Evolutionary conservation across 2,888 invertebrate species (phyloP).

Genomic region (Gonocerus acuteangulatus): DNA sequence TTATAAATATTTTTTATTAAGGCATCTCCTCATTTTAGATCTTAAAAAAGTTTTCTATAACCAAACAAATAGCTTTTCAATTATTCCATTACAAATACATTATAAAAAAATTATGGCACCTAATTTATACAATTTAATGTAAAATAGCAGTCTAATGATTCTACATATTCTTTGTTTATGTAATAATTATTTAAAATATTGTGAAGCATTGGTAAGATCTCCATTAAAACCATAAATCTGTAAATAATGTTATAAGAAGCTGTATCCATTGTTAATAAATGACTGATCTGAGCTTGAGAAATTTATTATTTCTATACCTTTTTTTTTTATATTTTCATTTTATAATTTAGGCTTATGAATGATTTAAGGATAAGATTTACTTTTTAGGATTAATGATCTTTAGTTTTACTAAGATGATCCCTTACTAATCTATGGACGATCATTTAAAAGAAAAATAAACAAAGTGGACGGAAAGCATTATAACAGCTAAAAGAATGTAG

Average conservation of each 20-base stretch:
- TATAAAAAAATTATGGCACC: slow-evolving; percentile 14
- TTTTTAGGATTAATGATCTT: no score
- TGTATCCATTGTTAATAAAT: background rate
- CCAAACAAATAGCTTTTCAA: slow-evolving; percentile 4
- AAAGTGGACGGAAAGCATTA: slow-evolving; percentile 1
- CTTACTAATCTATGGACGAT: background rate
- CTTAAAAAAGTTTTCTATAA: slow-evolving; percentile 3
- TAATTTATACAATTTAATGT: slow-evolving; percentile 10
- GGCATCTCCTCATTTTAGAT: slow-evolving; percentile 7
- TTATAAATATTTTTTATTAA: slow-evolving; percentile 13
- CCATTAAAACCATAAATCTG: background rate
- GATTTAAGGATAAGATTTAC: no score
- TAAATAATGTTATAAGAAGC: background rate
- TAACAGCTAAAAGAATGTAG: background rate
- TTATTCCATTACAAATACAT: slow-evolving; percentile 2
- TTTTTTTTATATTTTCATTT: no score
- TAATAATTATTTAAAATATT: background rate
- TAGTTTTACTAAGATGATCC: background rate
- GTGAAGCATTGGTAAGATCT: background rate
- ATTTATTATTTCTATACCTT: background rate
- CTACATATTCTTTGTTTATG: background rate
- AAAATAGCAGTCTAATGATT: slow-evolving; percentile 16
- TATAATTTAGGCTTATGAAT: no score
- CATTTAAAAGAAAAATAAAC: background rate
- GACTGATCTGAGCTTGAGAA: background rate